Evolutionary conservation across 2,888 invertebrate genomes (phyloP), one percentile per base, ranked within the genome.

Genomic region (Tridacna crocea): DNA sequence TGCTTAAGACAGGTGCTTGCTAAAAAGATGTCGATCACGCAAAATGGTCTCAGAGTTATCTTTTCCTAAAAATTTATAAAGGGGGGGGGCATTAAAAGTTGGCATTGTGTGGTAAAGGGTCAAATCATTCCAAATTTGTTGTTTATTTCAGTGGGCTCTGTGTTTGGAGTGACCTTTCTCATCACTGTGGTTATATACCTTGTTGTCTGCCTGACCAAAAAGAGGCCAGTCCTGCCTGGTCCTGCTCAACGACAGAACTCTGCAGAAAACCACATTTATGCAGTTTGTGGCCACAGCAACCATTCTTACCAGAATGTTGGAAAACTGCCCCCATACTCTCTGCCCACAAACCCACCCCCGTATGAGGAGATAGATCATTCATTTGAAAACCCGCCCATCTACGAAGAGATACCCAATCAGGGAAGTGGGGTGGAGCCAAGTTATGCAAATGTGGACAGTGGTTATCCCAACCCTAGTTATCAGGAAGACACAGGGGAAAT

Each of bases 271-370:
- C 75, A 78, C 46, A 76, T 82, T 10, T 82, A 76, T 51, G 76
- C 79, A 4, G 76, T 82, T 17, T 66, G 66, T 61, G 72, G 76
- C 10, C 75, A 70, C 36, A 17, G 26, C 3, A 47, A 63, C 51
- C 51, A 70, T 60, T 17, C 58, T 27, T 75, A 78, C 48, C 75
- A 55, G 26, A 78, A 78, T 47, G 75, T 66, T 15, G 60, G 73
- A 19, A 78, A 80, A 48, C 68, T 84, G 11, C 84, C 84, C 13
- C 76, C 72, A 2, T 84, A 84, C 63, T 58, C 84, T 13, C 84
- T 80, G n/a, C 78, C 80, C 19, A 36, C 26, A n/a, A 72, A 78
- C 24, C 84, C 84, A 17, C 84, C 84, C 24, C 60, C 80, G 12
- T 84, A 84, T 55, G 80, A 80, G 19, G 78, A 84, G 55, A 51